Base-by-base conservation (phyloP, 2,888 invertebrate genomes). In the Protonemura montana region DNA sequence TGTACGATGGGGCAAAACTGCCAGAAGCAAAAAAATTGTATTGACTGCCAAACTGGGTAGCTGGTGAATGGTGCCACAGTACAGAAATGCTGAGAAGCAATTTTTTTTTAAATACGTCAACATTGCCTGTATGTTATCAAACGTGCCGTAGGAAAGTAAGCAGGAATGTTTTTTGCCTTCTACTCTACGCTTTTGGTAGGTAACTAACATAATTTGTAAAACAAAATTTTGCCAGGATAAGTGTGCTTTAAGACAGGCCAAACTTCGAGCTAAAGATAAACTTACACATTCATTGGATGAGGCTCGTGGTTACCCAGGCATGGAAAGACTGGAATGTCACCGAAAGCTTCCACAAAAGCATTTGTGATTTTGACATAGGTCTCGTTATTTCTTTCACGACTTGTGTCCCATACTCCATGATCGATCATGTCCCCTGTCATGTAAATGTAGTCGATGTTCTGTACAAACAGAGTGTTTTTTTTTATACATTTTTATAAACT, bases 331-430 rank as follows among this genome's bases (percentile, higher is more conserved):
- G 93, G 92, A n/a, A 93, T 93, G 80, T 93, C 89, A 0, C 93
- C 94, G 88, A 97, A 96, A 0, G 91, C 91, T 27, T 91, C 89
- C 77, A 92, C 91, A 80, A 95, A 90, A 89, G 93, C 92, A 0
- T 92, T 89, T 80, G 93, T 93, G 7, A 94, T 91, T 88, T 93
- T 92, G 6, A 90, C 90, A 85, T 96, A 93, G 88, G 93, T 93
- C 0, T 93, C 91, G 0, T 92, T 91, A 89, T 97, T 97, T 88
- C 93, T 92, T 82, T 93, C 92, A 42, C 92, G 91, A 0, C 95
- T 94, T 0, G 98, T 98, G 88, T 94, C 94, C 98, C 98, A 98
- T n/a, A 97, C 93, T 88, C 95, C 95, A 90, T 98, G 98, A 89
- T 97, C 95, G 81, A 97, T 94, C 5, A 97, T 93, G 90, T 98